Percentiles rank a stretch among this genome's conserved stretches.
Evolutionary conservation across 2,888 invertebrate genomes (phyloP).

Genomic region (Lysandra bellargus): DNA sequence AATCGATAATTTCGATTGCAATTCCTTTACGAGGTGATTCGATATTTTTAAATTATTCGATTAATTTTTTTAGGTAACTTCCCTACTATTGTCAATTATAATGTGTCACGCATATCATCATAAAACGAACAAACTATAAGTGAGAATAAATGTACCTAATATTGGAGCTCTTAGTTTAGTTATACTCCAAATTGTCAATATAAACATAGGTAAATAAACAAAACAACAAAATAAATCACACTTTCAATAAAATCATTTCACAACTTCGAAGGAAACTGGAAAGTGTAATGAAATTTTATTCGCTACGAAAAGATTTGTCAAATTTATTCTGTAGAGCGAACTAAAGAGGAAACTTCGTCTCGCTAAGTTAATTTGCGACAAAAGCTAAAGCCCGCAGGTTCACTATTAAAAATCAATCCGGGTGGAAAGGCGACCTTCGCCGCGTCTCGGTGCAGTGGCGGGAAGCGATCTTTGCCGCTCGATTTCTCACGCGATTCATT

Average conservation of each 20-base stretch:
- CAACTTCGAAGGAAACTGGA: conserved; percentile 17
- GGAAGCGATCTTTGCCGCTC: conserved; percentile 74
- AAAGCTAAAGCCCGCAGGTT: conserved; percentile 70
- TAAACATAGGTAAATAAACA: neutral
- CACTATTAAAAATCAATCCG: conserved; percentile 77
- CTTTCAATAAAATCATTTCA: conserved; percentile 17
- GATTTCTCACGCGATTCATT: conserved; percentile 80
- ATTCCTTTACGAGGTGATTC: too few species aligned
- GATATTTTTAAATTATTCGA: too few species aligned
- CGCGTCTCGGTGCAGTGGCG: conserved; percentile 67
- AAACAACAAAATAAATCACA: conserved; percentile 2
- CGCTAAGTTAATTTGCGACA: conserved; percentile 71
- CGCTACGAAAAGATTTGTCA: conserved; percentile 29
- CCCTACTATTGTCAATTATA: too few species aligned
- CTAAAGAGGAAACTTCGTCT: conserved; percentile 58
- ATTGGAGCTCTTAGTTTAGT: too few species aligned
- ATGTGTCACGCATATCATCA: too few species aligned
- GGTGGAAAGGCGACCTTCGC: conserved; percentile 64
- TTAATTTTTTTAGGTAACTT: too few species aligned
- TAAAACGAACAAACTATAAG: too few species aligned
- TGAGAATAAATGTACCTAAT: too few species aligned
- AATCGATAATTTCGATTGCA: too few species aligned
- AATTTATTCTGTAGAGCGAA: conserved; percentile 30
- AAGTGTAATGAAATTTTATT: conserved; percentile 28
- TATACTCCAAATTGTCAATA: too few species aligned